Percentiles rank a stretch among this genome's conserved stretches.
These are phyloP conservation scores for Paradoxurus hermaphroditus DNA, from an alignment of 2,113 vertebrate genomes.

Conservation along the genomic window DNA sequence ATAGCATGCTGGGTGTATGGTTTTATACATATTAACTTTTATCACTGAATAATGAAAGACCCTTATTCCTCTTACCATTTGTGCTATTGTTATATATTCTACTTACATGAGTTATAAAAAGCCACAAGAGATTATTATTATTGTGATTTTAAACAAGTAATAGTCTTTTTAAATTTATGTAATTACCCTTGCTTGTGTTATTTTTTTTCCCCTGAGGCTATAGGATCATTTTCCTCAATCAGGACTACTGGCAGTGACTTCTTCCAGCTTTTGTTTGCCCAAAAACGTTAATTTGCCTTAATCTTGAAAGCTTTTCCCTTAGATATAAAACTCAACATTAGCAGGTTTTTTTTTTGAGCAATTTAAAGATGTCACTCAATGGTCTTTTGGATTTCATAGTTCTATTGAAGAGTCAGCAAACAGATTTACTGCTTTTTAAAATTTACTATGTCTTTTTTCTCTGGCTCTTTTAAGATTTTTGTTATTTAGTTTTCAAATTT, in stretches of 20 bases:
- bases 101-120: not conserved
- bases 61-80: not conserved
- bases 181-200: not conserved
- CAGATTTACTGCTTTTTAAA: not conserved
- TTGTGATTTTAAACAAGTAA: not conserved
- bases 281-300: not conserved
- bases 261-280: not conserved
- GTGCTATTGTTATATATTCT: not conserved
- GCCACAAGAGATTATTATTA: not conserved
- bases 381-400: not conserved
- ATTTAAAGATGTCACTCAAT: not conserved
- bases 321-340: not conserved
- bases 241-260: not conserved
- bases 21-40: constrained; percentile 6
- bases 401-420: not conserved
- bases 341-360: not conserved
- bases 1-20: not conserved
- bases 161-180: not conserved
- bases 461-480: not conserved
- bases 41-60: not conserved
- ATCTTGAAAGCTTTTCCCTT: not conserved
- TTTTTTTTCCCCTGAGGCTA: not conserved
- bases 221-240: constrained; percentile 15
- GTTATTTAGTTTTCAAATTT: constrained; percentile 32
- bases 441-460: not conserved